A percentile compares a stretch with the other conserved stretches of the same genome.
phyloP scores from a whole-genome alignment of 2,888 invertebrate genomes.

The Malthinus seriepunctatus region DNA sequence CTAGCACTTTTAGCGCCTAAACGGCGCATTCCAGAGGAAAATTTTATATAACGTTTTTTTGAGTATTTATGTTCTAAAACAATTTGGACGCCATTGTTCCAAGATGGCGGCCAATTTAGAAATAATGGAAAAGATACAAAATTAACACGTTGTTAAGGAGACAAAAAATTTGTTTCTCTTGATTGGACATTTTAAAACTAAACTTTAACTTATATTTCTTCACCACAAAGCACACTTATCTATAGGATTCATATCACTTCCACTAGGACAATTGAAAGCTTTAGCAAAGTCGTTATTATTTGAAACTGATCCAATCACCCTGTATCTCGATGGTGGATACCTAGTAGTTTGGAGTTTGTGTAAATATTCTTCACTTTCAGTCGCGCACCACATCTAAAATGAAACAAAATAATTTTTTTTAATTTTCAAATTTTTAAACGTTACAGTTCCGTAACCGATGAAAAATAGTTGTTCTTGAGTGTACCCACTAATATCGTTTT shows the following conservation, averaged over 20 bases:
- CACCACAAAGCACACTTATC: conserved; percentile 51
- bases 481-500: conserved; percentile 31
- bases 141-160: no score
- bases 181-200: not conserved
- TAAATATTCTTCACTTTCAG: conserved; percentile 43
- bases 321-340: conserved; percentile 46
- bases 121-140: no score
- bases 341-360: conserved; percentile 27
- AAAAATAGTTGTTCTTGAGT: conserved; percentile 51
- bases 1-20: no score
- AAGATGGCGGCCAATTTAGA: no score
- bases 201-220: conserved; percentile 18
- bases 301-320: conserved; percentile 51
- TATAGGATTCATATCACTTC: conserved; percentile 49
- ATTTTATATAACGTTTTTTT: no score
- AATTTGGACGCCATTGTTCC: no score
- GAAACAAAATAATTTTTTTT: not conserved
- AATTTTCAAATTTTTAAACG: not conserved
- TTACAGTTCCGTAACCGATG: conserved; percentile 51
- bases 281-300: conserved; percentile 51
- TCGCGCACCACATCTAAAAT: conserved; percentile 51
- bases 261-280: conserved; percentile 48
- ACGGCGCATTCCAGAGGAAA: no score
- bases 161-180: no score
- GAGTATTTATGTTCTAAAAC: no score